Evolutionary conservation across 2,113 vertebrate species (phyloP).

Genomic region (Poeciliopsis prolifica): DNA sequence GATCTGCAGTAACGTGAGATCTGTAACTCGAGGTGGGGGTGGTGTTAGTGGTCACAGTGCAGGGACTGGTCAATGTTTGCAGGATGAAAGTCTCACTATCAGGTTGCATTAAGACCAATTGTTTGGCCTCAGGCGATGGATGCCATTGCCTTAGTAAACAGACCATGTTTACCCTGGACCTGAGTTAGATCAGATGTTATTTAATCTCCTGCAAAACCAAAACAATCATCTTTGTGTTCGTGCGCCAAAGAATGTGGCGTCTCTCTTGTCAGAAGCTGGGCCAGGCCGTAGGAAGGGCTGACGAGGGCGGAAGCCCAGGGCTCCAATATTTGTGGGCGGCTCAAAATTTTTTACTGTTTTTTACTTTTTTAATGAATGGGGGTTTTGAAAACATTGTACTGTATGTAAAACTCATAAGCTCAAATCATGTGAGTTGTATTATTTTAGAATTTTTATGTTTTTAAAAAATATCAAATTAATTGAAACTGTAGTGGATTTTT

Average conservation of each 20-base stretch:
- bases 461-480: too few species aligned
- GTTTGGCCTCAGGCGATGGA: constrained; percentile 34
- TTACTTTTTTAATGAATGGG: too few species aligned
- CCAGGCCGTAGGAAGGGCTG: too few species aligned
- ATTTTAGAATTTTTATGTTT: too few species aligned
- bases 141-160: constrained; percentile 31
- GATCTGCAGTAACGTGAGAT: constrained; percentile 28
- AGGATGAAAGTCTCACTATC: constrained; percentile 50
- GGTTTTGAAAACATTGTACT: too few species aligned
- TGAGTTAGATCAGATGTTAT: not conserved
- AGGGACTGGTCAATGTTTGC: constrained; percentile 39
- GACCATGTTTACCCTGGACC: constrained; percentile 26
- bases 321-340: too few species aligned
- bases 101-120: constrained; percentile 47
- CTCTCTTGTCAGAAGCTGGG: constrained; percentile 11
- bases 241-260: not conserved
- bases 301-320: too few species aligned
- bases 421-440: too few species aligned
- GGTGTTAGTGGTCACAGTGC: constrained; percentile 20
- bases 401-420: too few species aligned
- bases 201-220: not conserved
- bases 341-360: too few species aligned
- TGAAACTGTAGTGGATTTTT: too few species aligned
- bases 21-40: constrained; percentile 39
- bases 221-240: constrained; percentile 1